A percentile compares a stretch with the other conserved stretches of the same genome.
Evolutionary conservation across 2,113 vertebrate species (phyloP).

Genomic region (Callopanchax toddi): DNA sequence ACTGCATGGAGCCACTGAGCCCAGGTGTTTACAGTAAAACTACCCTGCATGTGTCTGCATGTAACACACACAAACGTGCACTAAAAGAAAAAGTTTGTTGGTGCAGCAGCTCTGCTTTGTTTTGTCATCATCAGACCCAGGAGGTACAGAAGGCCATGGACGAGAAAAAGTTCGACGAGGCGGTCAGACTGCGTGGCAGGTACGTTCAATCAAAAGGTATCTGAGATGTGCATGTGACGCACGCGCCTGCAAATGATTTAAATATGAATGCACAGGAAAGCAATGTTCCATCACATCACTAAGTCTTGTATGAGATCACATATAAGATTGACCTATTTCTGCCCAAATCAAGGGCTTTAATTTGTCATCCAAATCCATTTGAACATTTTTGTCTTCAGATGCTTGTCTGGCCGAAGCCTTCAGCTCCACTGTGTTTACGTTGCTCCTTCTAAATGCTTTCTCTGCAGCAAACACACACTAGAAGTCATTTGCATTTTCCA

Average conservation of each 20-base stretch:
- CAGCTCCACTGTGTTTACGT: background rate
- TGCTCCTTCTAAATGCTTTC: constrained; percentile 1
- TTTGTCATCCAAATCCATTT: too few species aligned
- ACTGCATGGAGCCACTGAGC: background rate
- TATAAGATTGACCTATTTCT: too few species aligned
- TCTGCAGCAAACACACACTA: background rate
- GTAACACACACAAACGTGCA: background rate
- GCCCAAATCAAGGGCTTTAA: too few species aligned
- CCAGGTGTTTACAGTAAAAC: background rate
- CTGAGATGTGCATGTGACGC: background rate
- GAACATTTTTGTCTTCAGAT: too few species aligned
- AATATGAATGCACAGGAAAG: background rate
- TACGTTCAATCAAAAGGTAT: constrained; percentile 50
- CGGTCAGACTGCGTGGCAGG: constrained; percentile 92
- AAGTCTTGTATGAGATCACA: background rate
- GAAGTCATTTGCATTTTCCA: background rate
- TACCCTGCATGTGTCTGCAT: background rate
- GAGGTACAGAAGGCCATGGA: constrained; percentile 98
- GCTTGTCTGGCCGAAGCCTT: background rate
- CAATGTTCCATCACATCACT: background rate
- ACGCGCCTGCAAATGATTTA: background rate
- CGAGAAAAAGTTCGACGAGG: constrained; percentile 90
- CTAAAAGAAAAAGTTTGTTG: background rate
- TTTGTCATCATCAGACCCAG: constrained; percentile 84
- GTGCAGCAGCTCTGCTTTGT: background rate